These are phyloP conservation scores for Tolmerus cingulatus DNA, from an alignment of 2,888 invertebrate genomes.

Conservation along the genomic window DNA sequence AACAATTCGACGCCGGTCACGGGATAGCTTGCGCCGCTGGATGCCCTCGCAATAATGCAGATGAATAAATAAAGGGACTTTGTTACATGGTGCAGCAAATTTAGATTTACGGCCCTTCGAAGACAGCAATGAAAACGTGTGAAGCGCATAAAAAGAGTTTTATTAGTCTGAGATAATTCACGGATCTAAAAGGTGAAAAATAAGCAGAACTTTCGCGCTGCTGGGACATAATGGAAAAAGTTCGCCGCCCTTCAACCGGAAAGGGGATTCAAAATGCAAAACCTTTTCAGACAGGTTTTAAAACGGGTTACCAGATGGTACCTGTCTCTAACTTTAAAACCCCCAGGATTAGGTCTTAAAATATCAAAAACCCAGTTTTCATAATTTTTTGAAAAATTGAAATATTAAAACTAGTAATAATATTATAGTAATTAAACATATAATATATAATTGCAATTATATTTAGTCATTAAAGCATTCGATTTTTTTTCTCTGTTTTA, in stretches of 20 bases:
- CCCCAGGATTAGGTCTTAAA: too few relatives aligned
- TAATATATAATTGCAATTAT: too few relatives aligned
- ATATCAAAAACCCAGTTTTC: too few relatives aligned
- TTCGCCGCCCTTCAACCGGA: neutral
- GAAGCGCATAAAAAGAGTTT: constrained; percentile 8
- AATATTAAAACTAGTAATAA: too few relatives aligned
- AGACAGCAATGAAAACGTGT: constrained; percentile 10
- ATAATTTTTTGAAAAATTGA: too few relatives aligned
- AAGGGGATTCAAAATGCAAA: neutral
- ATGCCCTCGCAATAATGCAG: constrained; percentile 7
- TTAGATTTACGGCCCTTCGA: constrained; percentile 6
- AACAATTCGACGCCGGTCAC: neutral
- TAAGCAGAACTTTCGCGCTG: neutral
- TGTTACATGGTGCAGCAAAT: constrained; percentile 29
- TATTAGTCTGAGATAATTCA: constrained; percentile 28
- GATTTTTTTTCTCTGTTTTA: too few relatives aligned
- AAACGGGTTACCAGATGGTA: neutral
- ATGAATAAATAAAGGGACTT: constrained; percentile 33
- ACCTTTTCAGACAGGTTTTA: neutral
- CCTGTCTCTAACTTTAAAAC: too few relatives aligned
- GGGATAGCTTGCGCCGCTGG: neutral
- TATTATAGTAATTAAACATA: too few relatives aligned
- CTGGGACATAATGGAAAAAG: constrained; percentile 18
- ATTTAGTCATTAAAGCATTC: too few relatives aligned
- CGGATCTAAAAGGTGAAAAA: neutral